phyloP scores from a whole-genome alignment of 2,888 invertebrate species.

The Incurvaria masculella region DNA sequence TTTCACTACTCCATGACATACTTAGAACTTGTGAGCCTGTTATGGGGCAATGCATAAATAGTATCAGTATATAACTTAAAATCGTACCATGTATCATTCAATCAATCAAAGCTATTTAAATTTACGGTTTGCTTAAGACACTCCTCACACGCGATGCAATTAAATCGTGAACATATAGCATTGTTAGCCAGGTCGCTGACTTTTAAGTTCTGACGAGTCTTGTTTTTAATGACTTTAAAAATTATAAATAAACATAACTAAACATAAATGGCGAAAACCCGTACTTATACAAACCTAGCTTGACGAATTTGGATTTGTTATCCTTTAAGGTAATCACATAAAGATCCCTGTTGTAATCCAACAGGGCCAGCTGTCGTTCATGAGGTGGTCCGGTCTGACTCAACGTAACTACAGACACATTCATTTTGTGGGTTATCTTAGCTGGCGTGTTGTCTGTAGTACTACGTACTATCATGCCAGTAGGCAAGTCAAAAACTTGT shows the following conservation, averaged over 20 bases:
- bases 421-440: conserved; percentile 71
- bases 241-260: too few species aligned
- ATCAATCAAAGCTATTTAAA: too few species aligned
- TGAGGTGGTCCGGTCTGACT: conserved; percentile 79
- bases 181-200: too few species aligned
- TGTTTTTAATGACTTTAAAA: too few species aligned
- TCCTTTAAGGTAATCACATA: conserved; percentile 75
- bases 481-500: conserved; percentile 80
- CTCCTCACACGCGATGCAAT: too few species aligned
- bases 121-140: too few species aligned
- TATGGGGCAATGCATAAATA: too few species aligned
- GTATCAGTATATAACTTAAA: not conserved
- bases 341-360: conserved; percentile 88
- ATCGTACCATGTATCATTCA: not conserved
- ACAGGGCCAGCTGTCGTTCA: conserved; percentile 80
- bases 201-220: too few species aligned
- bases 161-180: too few species aligned
- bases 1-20: conserved; percentile 45
- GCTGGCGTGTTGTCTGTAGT: conserved; percentile 69
- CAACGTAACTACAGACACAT: conserved; percentile 77
- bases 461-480: conserved; percentile 61
- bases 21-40: conserved; percentile 47
- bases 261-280: too few species aligned
- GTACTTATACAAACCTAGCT: conserved; percentile 63
- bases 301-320: conserved; percentile 61